phyloP scores from a whole-genome alignment of 2,888 invertebrate species.

The Trachelus iudaicus region DNA sequence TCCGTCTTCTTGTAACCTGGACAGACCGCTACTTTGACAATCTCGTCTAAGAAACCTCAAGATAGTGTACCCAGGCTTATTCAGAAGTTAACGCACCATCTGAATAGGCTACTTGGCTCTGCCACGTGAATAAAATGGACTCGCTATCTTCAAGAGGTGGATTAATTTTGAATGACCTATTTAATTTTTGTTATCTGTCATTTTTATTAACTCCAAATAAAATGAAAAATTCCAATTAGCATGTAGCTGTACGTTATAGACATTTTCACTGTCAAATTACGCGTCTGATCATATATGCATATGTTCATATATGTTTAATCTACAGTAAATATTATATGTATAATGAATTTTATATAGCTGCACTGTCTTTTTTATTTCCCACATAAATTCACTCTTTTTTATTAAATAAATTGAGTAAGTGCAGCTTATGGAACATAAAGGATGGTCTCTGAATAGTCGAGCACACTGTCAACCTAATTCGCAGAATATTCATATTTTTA shows the following conservation, averaged over 20 bases:
- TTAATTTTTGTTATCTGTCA: background rate
- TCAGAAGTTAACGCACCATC: background rate
- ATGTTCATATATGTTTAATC: too few relatives aligned
- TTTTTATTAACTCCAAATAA: background rate
- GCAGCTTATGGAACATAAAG: background rate
- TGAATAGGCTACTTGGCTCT: background rate
- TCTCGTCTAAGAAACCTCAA: background rate
- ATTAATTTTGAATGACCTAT: background rate
- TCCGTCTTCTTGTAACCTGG: constrained; percentile 64
- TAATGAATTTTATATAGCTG: background rate
- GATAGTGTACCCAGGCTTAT: background rate
- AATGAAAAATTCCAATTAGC: background rate
- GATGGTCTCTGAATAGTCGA: background rate
- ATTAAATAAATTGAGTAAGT: background rate
- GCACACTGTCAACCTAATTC: background rate
- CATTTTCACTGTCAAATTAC: background rate
- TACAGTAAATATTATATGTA: background rate
- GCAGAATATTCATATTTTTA: background rate
- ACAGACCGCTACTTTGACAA: constrained; percentile 10
- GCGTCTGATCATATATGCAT: background rate
- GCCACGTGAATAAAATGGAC: background rate
- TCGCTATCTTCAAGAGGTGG: background rate
- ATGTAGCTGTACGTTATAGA: background rate
- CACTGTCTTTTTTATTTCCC: background rate
- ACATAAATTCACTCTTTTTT: background rate